Evolutionary conservation across 2,797 vertebrate species (phyloP), one percentile per base, ranked within the genome.

Genomic region (Chloroceryle amazona): DNA sequence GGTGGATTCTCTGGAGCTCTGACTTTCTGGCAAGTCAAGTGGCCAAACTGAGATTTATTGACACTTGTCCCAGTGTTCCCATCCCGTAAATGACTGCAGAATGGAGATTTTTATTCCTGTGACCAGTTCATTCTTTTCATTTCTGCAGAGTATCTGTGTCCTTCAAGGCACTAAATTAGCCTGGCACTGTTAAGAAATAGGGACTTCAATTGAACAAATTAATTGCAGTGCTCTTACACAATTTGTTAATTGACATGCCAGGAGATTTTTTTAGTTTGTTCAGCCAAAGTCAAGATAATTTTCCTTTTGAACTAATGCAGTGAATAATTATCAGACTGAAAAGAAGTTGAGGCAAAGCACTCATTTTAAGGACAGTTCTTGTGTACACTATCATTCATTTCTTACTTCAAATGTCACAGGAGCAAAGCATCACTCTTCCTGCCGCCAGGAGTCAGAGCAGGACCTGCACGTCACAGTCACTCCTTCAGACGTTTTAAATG

Each of bases 201-300:
- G 26, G 33, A 78, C 4, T 94, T 87, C 66, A 89, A 94, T 94
- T 93, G 94, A 84, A 88, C n/a, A 74, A 90, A 97, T 93, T 84
- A 96, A 80, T 93, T 81, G 65, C 33, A 60, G 51, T 82, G 71
- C 67, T 84, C 49, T 90, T 72, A 66, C 11, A 39, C 57, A 86
- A 89, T 96, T 63, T 85, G 62, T 86, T 91, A 86, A 92, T 58
- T 95, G 74, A 89, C 91, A 63, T 6, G 23, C 26, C 58, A 51
- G 46, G 28, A 67, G 41, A 60, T 63, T 51, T 89, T 86, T 93
- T 83, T 62, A 8, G 57, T 85, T 93, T 95, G 26, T 76, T 82
- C 81, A 74, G 92, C 81, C 86, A 94, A 95, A 80, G 68, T 68
- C 15, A 82, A 31, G 42, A 39, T 74, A 55, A 87, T 92, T 85